Base-by-base conservation (phyloP, 2,113 vertebrate species). In the Otocyon megalotis region DNA sequence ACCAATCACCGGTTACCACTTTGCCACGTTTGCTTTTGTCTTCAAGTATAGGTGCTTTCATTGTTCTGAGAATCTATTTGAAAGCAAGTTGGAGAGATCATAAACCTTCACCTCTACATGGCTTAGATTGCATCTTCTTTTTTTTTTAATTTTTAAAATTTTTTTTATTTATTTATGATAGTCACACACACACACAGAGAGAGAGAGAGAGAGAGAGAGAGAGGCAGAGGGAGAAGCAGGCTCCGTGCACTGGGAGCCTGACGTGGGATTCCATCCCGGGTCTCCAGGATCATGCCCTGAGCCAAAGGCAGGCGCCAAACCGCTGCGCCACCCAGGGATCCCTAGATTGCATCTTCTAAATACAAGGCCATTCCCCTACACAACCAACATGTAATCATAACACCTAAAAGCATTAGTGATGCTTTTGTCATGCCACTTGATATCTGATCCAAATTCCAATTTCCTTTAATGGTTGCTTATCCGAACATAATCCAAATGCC, bases 21-120 rank as follows among this genome's bases (percentile, higher is more conserved):
- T 94, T 90, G 69, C 37, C 32, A 77, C 3, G n/a, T 86, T 67
- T 88, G n/a, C 37, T 83, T 83, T 88, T 84, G 32, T 87, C 58
- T 93, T 77, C 63, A 82, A 85, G 56, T 60, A 72, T 19, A 30
- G 63, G 74, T 14, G 9, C 26, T 69, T 65, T 91, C 82, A 35
- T 89, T 82, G 85, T 79, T 74, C 17, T 37, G 56, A 63, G 24
- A 69, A 69, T 69, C 37, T 88, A 3, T 80, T 94, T 93, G 85
- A 83, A 93, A 90, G 37, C 32, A 28, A 60, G 7, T 48, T 95
- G 54, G 67, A 54, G 48, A 92, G 28, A 76, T 2, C 26, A 53
- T 48, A 1, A 72, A 83, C 58, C 20, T 76, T 92, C 32, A 90
- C 35, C 50, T 80, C 19, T 63, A 32, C 62, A 32, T 32, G n/a